Percentiles rank a stretch among this genome's conserved stretches.
Evolutionary conservation across 2,888 invertebrate genomes (phyloP).

Genomic region (Eucera pruinosa): DNA sequence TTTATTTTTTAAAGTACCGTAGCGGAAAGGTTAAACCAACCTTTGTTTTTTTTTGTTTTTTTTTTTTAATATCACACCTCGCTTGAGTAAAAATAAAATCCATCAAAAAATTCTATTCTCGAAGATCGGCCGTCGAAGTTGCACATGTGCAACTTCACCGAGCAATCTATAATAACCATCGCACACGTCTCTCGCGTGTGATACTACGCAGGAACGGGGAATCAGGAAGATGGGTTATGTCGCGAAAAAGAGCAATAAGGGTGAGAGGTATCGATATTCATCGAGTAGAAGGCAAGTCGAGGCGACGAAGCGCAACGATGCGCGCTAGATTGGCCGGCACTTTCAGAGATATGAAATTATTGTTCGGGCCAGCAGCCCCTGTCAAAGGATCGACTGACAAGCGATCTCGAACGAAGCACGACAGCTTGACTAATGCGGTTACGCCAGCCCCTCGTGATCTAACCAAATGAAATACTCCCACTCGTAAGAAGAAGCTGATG

Average conservation of each 20-base stretch:
- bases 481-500: conserved; percentile 60
- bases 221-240: neutral
- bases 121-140: no score
- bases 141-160: no score
- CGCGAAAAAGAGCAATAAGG: conserved; percentile 1
- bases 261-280: conserved; percentile 31
- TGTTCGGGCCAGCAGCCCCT: conserved; percentile 50
- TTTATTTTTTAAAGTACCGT: no score
- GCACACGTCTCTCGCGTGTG: neutral
- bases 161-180: neutral
- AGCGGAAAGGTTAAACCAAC: no score
- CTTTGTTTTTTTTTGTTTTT: no score
- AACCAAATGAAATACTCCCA: conserved; percentile 63
- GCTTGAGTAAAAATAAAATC: no score
- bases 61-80: no score
- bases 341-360: conserved; percentile 74
- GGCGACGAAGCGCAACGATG: conserved; percentile 57
- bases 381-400: conserved; percentile 62
- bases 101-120: no score
- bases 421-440: conserved; percentile 76
- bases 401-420: conserved; percentile 66
- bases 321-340: conserved; percentile 61
- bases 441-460: conserved; percentile 57
- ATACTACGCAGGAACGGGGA: neutral
- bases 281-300: conserved; percentile 31